These are phyloP conservation scores for Malurus splendens DNA, from an alignment of 2,797 vertebrate genomes.

Conservation along the genomic window DNA sequence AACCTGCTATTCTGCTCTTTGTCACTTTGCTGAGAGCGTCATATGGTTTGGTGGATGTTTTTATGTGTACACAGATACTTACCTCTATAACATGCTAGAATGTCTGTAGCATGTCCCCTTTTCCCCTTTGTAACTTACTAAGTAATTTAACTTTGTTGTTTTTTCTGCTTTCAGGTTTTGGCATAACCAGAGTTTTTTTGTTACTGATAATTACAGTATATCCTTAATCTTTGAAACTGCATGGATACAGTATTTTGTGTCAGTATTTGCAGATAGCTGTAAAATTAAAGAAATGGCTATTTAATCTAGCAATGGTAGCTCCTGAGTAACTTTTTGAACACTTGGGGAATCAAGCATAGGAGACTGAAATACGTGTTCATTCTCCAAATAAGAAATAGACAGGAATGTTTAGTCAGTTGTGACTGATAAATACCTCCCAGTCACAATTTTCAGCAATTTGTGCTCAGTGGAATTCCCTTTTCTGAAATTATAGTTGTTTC, in stretches of 20 bases:
- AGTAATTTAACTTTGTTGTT: background rate
- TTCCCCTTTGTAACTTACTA: background rate
- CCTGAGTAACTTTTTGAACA: background rate
- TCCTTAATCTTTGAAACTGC: background rate
- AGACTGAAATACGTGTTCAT: background rate
- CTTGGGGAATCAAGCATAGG: background rate
- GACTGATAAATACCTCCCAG: background rate
- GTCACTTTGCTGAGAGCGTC: background rate
- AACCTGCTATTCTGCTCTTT: background rate
- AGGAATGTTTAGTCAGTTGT: background rate
- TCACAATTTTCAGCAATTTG: background rate
- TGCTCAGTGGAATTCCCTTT: background rate
- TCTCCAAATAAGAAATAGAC: background rate
- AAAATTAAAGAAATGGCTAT: background rate
- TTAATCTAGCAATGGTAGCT: background rate
- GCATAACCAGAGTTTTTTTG: background rate
- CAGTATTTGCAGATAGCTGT: background rate
- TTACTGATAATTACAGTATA: background rate
- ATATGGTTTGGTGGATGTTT: background rate
- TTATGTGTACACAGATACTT: background rate
- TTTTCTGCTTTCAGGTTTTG: background rate
- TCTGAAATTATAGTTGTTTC: background rate
- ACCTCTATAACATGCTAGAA: background rate
- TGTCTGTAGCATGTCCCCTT: background rate
- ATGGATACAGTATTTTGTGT: background rate